These are phyloP conservation scores for Rhyacichthys aspro DNA, from an alignment of 2,797 vertebrate genomes.

Conservation along the genomic window DNA sequence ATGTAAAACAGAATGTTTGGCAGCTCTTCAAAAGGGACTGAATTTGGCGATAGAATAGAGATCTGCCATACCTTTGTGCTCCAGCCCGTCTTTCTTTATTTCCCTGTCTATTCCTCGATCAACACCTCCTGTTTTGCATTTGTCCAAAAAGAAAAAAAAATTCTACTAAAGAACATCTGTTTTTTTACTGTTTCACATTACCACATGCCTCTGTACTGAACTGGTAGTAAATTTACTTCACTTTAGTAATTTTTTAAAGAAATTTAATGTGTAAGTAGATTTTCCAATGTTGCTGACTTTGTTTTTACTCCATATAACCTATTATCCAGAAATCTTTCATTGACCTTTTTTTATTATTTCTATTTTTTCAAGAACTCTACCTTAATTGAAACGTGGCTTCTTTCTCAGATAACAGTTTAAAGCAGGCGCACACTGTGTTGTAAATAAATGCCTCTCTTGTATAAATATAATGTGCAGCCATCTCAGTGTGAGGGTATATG, in stretches of 20 bases:
- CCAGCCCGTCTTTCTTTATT: conserved; percentile 31
- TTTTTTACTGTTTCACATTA: conserved; percentile 36
- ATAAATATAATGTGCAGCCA: conserved; percentile 7
- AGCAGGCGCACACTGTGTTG: background rate
- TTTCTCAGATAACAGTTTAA: background rate
- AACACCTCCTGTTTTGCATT: conserved; percentile 14
- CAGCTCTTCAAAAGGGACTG: conserved; percentile 43
- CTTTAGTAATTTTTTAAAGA: no score
- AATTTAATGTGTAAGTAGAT: no score
- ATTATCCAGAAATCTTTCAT: no score
- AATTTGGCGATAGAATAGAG: conserved; percentile 60
- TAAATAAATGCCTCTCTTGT: no score
- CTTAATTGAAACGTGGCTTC: no score
- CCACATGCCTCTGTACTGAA: conserved; percentile 8
- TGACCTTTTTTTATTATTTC: no score
- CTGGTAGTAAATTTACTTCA: no score
- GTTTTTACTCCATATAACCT: background rate
- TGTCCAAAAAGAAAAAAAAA: conserved; percentile 6
- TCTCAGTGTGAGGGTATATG: conserved; percentile 11
- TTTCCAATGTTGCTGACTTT: no score
- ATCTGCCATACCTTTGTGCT: conserved; percentile 29
- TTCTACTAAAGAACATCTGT: conserved; percentile 42
- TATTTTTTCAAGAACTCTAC: no score
- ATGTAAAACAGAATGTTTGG: conserved; percentile 57
- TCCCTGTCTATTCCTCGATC: conserved; percentile 29